These are phyloP conservation scores for Ditylenchus dipsaci DNA, from an alignment of 1,140 invertebrate species.

Conservation along the genomic window DNA sequence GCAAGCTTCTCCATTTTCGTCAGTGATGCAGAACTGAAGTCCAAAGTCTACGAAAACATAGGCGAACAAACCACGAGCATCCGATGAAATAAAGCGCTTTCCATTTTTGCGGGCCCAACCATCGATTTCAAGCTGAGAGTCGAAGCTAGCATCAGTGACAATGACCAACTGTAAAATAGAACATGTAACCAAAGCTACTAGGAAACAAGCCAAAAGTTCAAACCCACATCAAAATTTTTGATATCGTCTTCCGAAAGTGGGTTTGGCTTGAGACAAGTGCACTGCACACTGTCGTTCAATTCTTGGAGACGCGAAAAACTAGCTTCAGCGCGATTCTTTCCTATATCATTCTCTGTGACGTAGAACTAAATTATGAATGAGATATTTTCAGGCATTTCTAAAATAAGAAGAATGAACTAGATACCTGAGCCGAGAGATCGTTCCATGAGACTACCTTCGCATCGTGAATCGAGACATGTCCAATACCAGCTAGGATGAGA, in stretches of 20 bases:
- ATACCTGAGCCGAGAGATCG: constrained; percentile 66
- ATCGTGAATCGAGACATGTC: constrained; percentile 93
- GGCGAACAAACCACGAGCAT: constrained; percentile 84
- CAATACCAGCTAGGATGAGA: constrained; percentile 88
- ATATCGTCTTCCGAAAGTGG: constrained; percentile 75
- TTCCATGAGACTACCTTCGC: constrained; percentile 39
- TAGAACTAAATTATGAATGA: constrained; percentile 68
- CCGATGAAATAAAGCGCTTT: constrained; percentile 81
- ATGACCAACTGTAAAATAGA: constrained; percentile 70
- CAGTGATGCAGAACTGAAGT: constrained; percentile 59
- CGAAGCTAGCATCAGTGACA: constrained; percentile 72
- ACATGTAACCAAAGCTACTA: too few relatives aligned
- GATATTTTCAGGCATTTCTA: neutral
- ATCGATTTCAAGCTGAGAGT: constrained; percentile 75
- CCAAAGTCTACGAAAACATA: constrained; percentile 60
- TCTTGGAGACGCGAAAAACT: constrained; percentile 76
- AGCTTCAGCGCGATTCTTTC: constrained; percentile 80
- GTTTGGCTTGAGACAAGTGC: constrained; percentile 66
- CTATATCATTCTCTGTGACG: constrained; percentile 73
- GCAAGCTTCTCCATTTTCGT: constrained; percentile 62
- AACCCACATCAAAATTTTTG: constrained; percentile 68
- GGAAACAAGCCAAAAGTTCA: neutral
- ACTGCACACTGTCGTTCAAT: constrained; percentile 87
- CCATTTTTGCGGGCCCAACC: constrained; percentile 74
- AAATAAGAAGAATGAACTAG: too few relatives aligned